phyloP scores from a whole-genome alignment of 92 coral and sea anemone genomes.

The Chrysogorgia sp. region DNA sequence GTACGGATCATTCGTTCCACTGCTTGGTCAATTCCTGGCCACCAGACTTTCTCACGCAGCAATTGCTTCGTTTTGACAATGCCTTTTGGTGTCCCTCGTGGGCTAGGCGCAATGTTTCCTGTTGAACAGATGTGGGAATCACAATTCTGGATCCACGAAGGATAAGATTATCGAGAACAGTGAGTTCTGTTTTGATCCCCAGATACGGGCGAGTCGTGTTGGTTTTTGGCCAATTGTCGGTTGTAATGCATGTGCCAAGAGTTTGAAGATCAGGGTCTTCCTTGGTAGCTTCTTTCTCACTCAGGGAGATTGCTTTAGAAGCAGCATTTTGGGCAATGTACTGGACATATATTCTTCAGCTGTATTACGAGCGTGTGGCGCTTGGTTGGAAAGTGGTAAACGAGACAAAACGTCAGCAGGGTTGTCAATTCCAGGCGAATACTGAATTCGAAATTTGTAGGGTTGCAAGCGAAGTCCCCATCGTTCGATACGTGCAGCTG shows the following conservation, averaged over 20 bases:
- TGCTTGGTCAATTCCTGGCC: slow-evolving; percentile 23
- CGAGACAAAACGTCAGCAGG: slow-evolving; percentile 9
- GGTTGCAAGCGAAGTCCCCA: slow-evolving; percentile 8
- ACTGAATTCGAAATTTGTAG: neutral
- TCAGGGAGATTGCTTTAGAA: slow-evolving; percentile 1
- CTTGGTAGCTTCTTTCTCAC: slow-evolving; percentile 15
- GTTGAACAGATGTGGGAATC: neutral
- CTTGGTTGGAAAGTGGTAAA: neutral
- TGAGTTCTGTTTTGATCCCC: neutral
- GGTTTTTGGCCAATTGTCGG: slow-evolving; percentile 13
- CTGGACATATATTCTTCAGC: slow-evolving; percentile 9
- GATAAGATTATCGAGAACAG: slow-evolving; percentile 9
- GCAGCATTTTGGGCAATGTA: neutral
- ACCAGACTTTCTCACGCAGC: slow-evolving; percentile 20
- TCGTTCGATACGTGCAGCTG: slow-evolving; percentile 1
- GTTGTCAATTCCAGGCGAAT: neutral
- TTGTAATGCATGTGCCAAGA: neutral
- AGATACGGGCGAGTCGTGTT: neutral
- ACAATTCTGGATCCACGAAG: slow-evolving; percentile 23
- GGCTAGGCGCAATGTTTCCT: slow-evolving; percentile 11
- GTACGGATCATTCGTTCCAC: neutral
- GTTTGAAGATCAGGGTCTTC: slow-evolving; percentile 16
- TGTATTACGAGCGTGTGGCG: neutral
- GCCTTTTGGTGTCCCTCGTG: slow-evolving; percentile 44
- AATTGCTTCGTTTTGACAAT: slow-evolving; percentile 11